Evolutionary conservation across 2,797 vertebrate genomes (phyloP).

Genomic region (Eutrigla gurnardus): DNA sequence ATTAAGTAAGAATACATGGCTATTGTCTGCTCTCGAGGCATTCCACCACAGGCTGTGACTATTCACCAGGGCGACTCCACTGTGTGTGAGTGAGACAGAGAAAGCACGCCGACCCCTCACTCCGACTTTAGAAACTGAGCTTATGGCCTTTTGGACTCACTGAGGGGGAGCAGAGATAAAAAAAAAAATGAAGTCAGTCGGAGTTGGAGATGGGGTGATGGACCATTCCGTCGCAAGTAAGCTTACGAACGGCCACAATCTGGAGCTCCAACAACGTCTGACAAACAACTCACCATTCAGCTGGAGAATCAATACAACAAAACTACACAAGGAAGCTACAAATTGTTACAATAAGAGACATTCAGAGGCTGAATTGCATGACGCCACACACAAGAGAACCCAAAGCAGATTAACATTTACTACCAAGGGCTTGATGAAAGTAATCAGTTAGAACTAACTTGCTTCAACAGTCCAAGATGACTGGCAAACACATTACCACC

Average conservation of each 20-base stretch:
- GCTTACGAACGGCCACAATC: slow-evolving; percentile 6
- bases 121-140: slow-evolving; percentile 60
- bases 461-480: background rate
- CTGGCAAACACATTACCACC: slow-evolving; percentile 13
- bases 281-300: slow-evolving; percentile 80
- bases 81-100: slow-evolving; percentile 29
- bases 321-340: slow-evolving; percentile 62
- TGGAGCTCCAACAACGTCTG: slow-evolving; percentile 9
- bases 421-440: background rate
- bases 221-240: slow-evolving; percentile 39
- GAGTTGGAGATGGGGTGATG: background rate
- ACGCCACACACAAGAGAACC: slow-evolving; percentile 31
- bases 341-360: slow-evolving; percentile 60
- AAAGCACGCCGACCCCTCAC: slow-evolving; percentile 59
- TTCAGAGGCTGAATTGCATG: slow-evolving; percentile 54
- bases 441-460: background rate
- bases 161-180: slow-evolving; percentile 65
- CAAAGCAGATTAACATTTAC: background rate
- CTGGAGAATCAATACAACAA: slow-evolving; percentile 62
- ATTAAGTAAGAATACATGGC: slow-evolving; percentile 66
- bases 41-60: slow-evolving; percentile 74
- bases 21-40: slow-evolving; percentile 78
- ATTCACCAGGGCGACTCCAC: slow-evolving; percentile 81
- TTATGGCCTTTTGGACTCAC: slow-evolving; percentile 70
- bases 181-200: slow-evolving; percentile 59